These are phyloP conservation scores for Astreopora myriophthalma DNA, from an alignment of 64 coral and sea anemone species.

Conservation along the genomic window DNA sequence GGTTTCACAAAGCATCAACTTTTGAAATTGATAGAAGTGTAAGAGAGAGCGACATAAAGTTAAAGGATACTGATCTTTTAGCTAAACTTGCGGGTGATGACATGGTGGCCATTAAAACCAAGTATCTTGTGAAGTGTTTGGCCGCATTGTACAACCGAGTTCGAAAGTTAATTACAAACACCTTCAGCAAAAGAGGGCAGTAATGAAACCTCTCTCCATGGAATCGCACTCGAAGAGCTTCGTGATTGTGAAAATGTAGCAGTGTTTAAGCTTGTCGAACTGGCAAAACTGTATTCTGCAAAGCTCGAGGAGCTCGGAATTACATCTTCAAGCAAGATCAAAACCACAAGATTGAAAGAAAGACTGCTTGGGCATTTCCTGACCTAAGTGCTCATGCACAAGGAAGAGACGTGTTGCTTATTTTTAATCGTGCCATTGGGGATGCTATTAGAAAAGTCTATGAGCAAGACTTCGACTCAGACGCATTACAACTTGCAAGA, in stretches of 20 bases:
- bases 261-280: no score
- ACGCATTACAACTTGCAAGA: not conserved
- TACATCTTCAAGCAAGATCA: not conserved
- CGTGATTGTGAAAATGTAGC: not conserved
- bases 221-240: conserved; percentile 3
- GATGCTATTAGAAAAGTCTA: not conserved
- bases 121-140: conserved; percentile 19
- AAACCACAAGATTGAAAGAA: conserved; percentile 31
- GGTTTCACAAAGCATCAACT: conserved; percentile 5
- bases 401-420: no score
- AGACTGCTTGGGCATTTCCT: not conserved
- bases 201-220: not conserved
- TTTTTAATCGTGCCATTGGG: not conserved
- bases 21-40: conserved; percentile 21
- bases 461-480: conserved; percentile 20
- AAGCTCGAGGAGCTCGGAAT: not conserved
- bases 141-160: not conserved
- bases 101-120: not conserved
- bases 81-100: conserved; percentile 21
- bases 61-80: conserved; percentile 20
- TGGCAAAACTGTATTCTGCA: no score
- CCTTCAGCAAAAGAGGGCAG: not conserved
- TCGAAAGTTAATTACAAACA: not conserved
- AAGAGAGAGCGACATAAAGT: not conserved
- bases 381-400: no score